Evolutionary conservation across 2,888 invertebrate genomes (phyloP), one percentile per base, ranked within the genome.

Genomic region (Sthenelais limicola): DNA sequence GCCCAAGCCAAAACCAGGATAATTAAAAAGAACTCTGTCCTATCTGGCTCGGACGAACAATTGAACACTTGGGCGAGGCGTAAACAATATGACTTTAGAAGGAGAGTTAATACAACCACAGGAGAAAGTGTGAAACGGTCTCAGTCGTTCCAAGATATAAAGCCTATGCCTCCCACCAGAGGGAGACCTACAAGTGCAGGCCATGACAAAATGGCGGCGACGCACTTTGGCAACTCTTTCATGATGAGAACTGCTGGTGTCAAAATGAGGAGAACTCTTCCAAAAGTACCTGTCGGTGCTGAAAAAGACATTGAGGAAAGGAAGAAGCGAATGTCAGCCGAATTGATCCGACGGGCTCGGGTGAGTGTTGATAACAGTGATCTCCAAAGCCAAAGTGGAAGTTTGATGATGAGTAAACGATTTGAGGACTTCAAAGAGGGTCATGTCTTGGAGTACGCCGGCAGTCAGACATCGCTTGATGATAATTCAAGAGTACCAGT

Each of bases 11-110:
- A 28, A n/a, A 51, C 35, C 7, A 9, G 58, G 4, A n/a, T 43
- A 24, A 24, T 21, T 15, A 43, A 26, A 15, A 71, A 48, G 24
- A 43, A 47, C 32, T 38, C 43, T 15, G 71, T 47, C 9, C 32
- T 71, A 3, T 30, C 71, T 7, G 71, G 58, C 9, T 71, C 71
- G 1, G 71, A 70, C 26, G 54, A 70, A n/a, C 70, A 70, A 15
- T 43, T 70, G 18, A 38, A 51, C 28, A 38, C 43, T 4, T 70
- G 70, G 70, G 43, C 62, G 15, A 21, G 62, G 1, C 62, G 62
- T 21, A 62, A 62, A 18, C 62, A 62, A 43, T 62, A 62, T 28
- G 62, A 62, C 24, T 21, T 62, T 4, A 35, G 62, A 18, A 35
- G 62, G 1, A 32, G 56, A n/a, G 24, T 56, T 15, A 26, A 26